Evolutionary conservation across 92 coral and sea anemone genomes (phyloP), one percentile per base, ranked within the genome.

Genomic region (Ricordea florida): DNA sequence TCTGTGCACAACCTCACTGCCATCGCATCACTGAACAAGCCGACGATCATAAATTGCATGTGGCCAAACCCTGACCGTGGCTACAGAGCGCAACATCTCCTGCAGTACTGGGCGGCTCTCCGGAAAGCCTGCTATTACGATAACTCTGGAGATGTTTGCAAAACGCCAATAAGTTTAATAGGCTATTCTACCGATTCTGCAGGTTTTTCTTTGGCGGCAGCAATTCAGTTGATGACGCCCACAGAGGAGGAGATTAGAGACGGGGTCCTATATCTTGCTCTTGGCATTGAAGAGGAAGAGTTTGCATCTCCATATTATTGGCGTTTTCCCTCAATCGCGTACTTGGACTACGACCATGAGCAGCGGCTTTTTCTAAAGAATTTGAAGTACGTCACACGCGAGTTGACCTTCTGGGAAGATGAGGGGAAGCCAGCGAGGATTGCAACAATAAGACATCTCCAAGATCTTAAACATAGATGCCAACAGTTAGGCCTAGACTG

Each of bases 271-370:
- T 76, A 28, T 24, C 84, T 69, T 51, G 84, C 79, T 16, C 84
- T 76, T 24, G 80, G 84, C 1, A 61, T 72, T 8, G 63, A 84
- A 2, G 79, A 76, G 5, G 80, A 84, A 41, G 13, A 22, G 21
- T 84, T 76, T 50, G 56, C 60, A 13, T 18, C 75, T 6, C 89
- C 89, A 0, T 83, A 83, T 27, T 83, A 75, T 50, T 75, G 83
- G 89, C 37, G 3, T 8, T 66, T 83, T 23, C 83, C 89, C 9
- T 46, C 83, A 16, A 75, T 75, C 9, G 58, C 89, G 2, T 57
- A 67, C 59, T 37, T 83, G 24, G 87, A 82, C 40, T 82, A 82
- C 33, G 77, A 82, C 17, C 82, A 82, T 31, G 87, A 73, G 28
- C 87, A 82, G 17, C 60, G 78, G 14, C 66, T 82, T 24, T 76